These are phyloP conservation scores for Philhelius pedissequus DNA, from an alignment of 2,888 invertebrate genomes.

Conservation along the genomic window DNA sequence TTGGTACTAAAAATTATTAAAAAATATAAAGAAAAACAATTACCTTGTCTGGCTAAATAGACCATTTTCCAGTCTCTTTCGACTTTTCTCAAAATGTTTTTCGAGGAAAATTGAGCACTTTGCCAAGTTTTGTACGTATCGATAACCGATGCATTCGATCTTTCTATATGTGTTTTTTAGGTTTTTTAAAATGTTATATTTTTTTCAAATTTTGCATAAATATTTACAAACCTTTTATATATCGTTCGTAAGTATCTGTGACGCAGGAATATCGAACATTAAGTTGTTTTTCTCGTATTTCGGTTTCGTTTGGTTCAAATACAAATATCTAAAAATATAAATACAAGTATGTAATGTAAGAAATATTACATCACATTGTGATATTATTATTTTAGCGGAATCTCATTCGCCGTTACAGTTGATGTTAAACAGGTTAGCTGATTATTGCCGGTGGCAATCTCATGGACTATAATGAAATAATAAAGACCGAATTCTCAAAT, in stretches of 20 bases:
- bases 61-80: conserved; percentile 96
- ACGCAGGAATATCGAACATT: conserved; percentile 79
- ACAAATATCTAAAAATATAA: conserved; percentile 74
- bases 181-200: neutral
- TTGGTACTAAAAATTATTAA: neutral
- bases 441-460: too few species aligned
- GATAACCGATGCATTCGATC: conserved; percentile 36
- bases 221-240: conserved; percentile 72
- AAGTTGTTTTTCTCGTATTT: conserved; percentile 75
- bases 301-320: conserved; percentile 74
- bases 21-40: conserved; percentile 37
- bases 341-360: neutral
- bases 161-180: conserved; percentile 48
- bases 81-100: conserved; percentile 88
- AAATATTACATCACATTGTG: too few species aligned
- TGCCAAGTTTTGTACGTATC: conserved; percentile 83
- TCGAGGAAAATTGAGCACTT: conserved; percentile 82
- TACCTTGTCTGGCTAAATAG: conserved; percentile 90
- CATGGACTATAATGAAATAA: too few species aligned
- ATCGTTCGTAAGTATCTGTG: conserved; percentile 78
- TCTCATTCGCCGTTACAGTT: too few species aligned
- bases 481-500: too few species aligned
- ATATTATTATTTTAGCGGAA: too few species aligned
- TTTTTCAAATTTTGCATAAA: neutral
- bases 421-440: too few species aligned